Conservation (phyloP, 1,140 invertebrate species). For the Neomicropteryx cornuta region DNA sequence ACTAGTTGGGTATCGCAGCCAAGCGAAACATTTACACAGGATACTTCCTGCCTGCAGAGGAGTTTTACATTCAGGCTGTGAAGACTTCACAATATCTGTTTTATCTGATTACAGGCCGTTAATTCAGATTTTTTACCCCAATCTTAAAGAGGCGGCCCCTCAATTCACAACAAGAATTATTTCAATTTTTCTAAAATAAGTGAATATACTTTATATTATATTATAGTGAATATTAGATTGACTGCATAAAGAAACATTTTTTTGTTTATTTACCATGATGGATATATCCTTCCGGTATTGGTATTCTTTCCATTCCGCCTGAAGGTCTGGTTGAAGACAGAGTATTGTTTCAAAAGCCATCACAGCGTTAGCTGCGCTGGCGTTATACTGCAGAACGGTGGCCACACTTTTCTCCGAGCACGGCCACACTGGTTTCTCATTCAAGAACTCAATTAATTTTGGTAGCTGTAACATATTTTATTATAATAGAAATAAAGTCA, state of each 20-base stretch:
- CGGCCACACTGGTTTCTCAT: constrained; percentile 26
- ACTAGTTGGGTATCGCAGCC: too few relatives aligned
- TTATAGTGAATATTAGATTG: too few relatives aligned
- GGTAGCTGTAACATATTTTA: constrained; percentile 19
- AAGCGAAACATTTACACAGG: too few relatives aligned
- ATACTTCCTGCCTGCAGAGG: too few relatives aligned
- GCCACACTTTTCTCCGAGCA: constrained; percentile 22
- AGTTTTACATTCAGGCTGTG: too few relatives aligned
- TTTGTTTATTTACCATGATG: constrained; percentile 20
- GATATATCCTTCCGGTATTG: constrained; percentile 17
- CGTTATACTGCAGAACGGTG: constrained; percentile 15
- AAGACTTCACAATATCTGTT: too few relatives aligned
- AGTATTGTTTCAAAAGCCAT: constrained; percentile 21
- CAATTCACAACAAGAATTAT: too few relatives aligned
- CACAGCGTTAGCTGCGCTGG: constrained; percentile 17
- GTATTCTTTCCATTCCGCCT: constrained; percentile 26
- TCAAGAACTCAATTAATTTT: constrained; percentile 23
- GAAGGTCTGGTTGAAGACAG: constrained; percentile 21
- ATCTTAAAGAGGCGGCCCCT: too few relatives aligned
- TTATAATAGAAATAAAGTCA: background rate
- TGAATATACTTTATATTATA: too few relatives aligned
- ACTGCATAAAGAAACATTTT: constrained; percentile 9
- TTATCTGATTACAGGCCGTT: too few relatives aligned
- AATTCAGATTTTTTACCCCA: too few relatives aligned
- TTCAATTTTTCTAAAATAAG: too few relatives aligned